Evolutionary conservation across 2,888 invertebrate genomes (phyloP).

Genomic region (Apamea monoglypha): DNA sequence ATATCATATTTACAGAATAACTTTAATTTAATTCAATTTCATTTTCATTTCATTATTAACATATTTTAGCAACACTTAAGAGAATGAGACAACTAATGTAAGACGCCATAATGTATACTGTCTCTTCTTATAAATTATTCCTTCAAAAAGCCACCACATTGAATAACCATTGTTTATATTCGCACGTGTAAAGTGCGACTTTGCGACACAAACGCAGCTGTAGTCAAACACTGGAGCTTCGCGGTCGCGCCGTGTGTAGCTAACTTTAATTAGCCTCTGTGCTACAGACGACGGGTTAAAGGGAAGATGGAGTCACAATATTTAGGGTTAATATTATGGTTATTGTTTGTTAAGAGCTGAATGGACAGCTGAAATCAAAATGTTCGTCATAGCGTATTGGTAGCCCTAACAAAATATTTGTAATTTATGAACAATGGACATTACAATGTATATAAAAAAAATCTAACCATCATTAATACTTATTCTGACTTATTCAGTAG

Average conservation of each 20-base stretch:
- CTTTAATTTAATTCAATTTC: no score
- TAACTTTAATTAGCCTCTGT: conserved; percentile 84
- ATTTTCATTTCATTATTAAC: neutral
- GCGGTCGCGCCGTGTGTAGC: conserved; percentile 74
- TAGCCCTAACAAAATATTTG: no score
- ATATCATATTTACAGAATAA: no score
- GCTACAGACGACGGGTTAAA: conserved; percentile 74
- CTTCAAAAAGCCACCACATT: conserved; percentile 11
- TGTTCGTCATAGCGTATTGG: no score
- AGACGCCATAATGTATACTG: neutral
- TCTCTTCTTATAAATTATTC: neutral
- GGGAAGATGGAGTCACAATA: conserved; percentile 52
- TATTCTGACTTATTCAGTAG: no score
- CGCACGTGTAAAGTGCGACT: conserved; percentile 40
- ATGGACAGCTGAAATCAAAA: neutral
- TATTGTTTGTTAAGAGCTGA: neutral
- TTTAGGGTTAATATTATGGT: neutral
- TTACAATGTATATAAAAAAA: no score
- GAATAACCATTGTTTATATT: conserved; percentile 19
- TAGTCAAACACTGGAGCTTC: conserved; percentile 67
- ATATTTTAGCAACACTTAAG: no score
- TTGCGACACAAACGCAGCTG: conserved; percentile 60
- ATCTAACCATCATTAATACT: no score
- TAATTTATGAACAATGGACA: no score
- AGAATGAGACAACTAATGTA: neutral